These are phyloP conservation scores for Athalia cordata DNA, from an alignment of 2,888 invertebrate genomes.

Conservation along the genomic window DNA sequence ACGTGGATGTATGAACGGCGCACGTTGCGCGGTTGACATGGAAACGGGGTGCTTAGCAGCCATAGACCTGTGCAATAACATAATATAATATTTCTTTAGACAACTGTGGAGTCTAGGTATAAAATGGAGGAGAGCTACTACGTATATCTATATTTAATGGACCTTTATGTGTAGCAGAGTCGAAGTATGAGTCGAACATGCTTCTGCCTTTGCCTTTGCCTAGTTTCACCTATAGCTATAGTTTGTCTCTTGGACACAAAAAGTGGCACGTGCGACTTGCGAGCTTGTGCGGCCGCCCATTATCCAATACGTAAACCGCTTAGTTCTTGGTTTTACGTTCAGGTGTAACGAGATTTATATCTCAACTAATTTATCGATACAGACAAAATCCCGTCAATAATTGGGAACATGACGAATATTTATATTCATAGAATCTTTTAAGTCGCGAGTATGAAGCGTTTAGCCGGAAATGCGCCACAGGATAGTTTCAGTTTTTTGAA, in stretches of 20 bases:
- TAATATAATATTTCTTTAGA: slow-evolving; percentile 28
- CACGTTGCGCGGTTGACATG: slow-evolving; percentile 25
- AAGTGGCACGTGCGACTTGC: slow-evolving; percentile 10
- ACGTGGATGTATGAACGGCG: too few species aligned
- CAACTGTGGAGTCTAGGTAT: slow-evolving; percentile 24
- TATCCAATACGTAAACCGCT: slow-evolving; percentile 43
- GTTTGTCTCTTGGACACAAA: slow-evolving; percentile 9
- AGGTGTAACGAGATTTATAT: slow-evolving; percentile 30
- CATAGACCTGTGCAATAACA: slow-evolving; percentile 23
- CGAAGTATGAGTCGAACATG: too few species aligned
- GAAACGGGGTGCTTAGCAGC: slow-evolving; percentile 26
- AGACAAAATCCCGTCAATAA: too few species aligned
- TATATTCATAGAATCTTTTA: too few species aligned
- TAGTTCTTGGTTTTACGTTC: slow-evolving; percentile 23
- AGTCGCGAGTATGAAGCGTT: too few species aligned
- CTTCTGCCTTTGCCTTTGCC: too few species aligned
- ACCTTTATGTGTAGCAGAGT: background rate
- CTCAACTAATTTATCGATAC: background rate
- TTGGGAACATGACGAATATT: too few species aligned
- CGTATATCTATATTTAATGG: background rate
- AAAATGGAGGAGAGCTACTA: background rate
- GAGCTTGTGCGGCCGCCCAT: slow-evolving; percentile 28
- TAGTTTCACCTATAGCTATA: too few species aligned
- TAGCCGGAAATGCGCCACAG: too few species aligned
- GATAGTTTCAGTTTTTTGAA: too few species aligned